Conservation (phyloP, 2,797 vertebrate species). For the Sarcophilus harrisii region DNA sequence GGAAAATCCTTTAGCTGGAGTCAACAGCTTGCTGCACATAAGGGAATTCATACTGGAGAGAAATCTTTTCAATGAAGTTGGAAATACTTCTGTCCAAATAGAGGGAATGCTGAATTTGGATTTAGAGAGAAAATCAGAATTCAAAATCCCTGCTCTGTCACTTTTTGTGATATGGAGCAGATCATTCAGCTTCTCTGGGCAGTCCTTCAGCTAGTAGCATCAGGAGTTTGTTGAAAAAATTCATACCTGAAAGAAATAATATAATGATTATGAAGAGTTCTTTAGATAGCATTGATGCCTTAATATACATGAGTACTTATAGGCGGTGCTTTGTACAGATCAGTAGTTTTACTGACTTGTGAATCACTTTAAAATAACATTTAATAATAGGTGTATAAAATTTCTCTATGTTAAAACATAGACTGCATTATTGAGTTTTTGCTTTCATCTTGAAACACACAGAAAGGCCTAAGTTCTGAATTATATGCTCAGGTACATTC, state of each 20-base stretch:
- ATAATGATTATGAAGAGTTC: neutral
- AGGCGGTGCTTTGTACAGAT: neutral
- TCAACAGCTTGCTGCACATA: too few relatives aligned
- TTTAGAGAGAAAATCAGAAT: too few relatives aligned
- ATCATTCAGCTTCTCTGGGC: too few relatives aligned
- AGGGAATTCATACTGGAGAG: too few relatives aligned
- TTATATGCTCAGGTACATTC: neutral
- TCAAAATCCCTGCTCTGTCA: too few relatives aligned
- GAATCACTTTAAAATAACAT: neutral
- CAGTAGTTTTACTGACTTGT: neutral
- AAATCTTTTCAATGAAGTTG: too few relatives aligned
- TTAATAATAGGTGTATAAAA: neutral
- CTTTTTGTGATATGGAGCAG: too few relatives aligned
- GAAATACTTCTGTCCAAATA: too few relatives aligned
- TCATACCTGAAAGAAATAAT: neutral
- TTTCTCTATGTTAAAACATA: neutral
- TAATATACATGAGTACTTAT: neutral
- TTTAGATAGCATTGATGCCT: neutral
- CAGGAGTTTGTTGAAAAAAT: neutral
- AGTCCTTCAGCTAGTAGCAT: too few relatives aligned
- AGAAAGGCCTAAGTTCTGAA: neutral
- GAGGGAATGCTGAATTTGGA: too few relatives aligned
- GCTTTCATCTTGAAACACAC: neutral
- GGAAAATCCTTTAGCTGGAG: too few relatives aligned
- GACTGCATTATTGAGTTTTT: neutral